Evolutionary conservation across 2,113 vertebrate species (phyloP).

Genomic region (Oceanites oceanicus): DNA sequence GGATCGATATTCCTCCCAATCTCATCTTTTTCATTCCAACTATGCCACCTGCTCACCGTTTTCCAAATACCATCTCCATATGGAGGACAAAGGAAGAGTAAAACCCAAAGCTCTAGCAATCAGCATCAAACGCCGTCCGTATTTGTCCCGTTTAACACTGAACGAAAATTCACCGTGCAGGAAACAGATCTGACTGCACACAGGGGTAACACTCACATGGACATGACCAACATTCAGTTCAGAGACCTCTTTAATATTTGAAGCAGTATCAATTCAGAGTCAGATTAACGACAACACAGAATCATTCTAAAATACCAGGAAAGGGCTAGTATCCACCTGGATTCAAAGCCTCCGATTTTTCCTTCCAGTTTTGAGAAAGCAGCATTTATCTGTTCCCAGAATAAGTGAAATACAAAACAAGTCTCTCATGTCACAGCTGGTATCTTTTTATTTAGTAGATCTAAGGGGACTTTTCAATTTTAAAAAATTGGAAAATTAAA

Average conservation of each 20-base stretch:
- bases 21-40: background rate
- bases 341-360: background rate
- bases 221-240: background rate
- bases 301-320: background rate
- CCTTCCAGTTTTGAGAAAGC: background rate
- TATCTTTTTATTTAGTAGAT: background rate
- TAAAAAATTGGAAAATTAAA: background rate
- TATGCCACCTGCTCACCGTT: background rate
- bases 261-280: background rate
- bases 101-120: background rate
- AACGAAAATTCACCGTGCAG: background rate
- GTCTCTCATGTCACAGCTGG: background rate
- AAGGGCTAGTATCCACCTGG: background rate
- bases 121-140: background rate
- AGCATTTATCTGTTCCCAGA: background rate
- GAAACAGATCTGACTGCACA: background rate
- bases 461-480: background rate
- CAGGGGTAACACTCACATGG: fast-evolving
- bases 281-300: background rate
- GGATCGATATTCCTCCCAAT: background rate
- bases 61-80: background rate
- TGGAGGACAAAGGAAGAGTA: background rate
- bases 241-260: background rate
- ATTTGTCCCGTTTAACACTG: background rate
- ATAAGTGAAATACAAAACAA: background rate